Conservation (phyloP, 2,888 invertebrate genomes). For the Eupithecia tripunctaria region DNA sequence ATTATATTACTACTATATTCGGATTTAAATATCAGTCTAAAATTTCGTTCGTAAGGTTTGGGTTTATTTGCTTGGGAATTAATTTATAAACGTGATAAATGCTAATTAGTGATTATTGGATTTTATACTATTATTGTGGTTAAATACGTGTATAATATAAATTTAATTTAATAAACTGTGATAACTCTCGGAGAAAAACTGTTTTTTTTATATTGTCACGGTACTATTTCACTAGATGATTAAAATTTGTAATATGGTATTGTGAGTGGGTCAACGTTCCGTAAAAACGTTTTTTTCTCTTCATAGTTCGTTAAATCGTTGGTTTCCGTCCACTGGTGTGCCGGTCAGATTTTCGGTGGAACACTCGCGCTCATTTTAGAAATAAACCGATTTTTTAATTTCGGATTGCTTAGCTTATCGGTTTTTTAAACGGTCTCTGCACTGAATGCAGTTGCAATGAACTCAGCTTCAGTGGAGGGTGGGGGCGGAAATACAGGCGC, state of each 20-base stretch:
- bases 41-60: slow-evolving; percentile 82
- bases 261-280: slow-evolving; percentile 56
- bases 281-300: slow-evolving; percentile 75
- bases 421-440: slow-evolving; percentile 71
- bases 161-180: slow-evolving; percentile 63
- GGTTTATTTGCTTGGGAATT: slow-evolving; percentile 77
- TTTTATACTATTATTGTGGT: slow-evolving; percentile 69
- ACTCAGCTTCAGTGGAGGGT: slow-evolving; percentile 59
- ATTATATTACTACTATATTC: slow-evolving; percentile 63
- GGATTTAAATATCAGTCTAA: slow-evolving; percentile 83
- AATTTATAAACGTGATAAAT: slow-evolving; percentile 54
- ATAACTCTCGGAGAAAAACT: slow-evolving; percentile 46
- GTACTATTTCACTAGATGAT: slow-evolving; percentile 63
- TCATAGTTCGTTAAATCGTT: slow-evolving; percentile 69
- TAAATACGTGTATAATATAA: slow-evolving; percentile 68
- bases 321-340: slow-evolving; percentile 33
- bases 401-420: slow-evolving; percentile 42
- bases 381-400: slow-evolving; percentile 34
- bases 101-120: slow-evolving; percentile 65
- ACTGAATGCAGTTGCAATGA: slow-evolving; percentile 82
- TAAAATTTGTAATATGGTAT: slow-evolving; percentile 53
- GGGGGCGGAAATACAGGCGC: slow-evolving; percentile 59
- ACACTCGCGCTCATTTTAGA: slow-evolving; percentile 41
- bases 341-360: slow-evolving; percentile 32
- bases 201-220: slow-evolving; percentile 66